A percentile compares a stretch with the other conserved stretches of the same genome.
These are phyloP conservation scores for Burhinus bistriatus DNA, from an alignment of 2,113 vertebrate species.

Conservation along the genomic window DNA sequence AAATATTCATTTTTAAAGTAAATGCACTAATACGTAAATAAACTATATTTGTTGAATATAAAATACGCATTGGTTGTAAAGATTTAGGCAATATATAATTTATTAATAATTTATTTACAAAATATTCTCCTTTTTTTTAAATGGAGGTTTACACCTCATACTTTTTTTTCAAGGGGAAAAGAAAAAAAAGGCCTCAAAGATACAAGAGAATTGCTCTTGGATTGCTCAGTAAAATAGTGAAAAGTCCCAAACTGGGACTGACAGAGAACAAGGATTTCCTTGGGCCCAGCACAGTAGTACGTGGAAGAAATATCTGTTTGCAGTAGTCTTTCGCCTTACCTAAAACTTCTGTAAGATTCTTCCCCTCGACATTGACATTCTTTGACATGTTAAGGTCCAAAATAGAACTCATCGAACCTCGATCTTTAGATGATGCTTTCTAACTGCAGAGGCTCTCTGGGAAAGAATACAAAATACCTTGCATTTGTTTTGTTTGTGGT, in stretches of 20 bases:
- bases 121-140: too few relatives aligned
- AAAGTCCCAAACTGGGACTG: not conserved
- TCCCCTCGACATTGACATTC: not conserved
- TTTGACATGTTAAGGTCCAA: not conserved
- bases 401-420: not conserved
- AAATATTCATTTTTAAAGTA: not conserved
- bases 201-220: not conserved
- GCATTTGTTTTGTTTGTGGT: fast-evolving
- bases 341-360: not conserved
- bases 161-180: not conserved
- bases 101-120: not conserved
- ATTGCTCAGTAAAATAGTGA: not conserved
- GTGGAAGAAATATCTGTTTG: not conserved
- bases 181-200: not conserved
- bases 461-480: not conserved
- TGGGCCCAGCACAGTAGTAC: not conserved
- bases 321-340: not conserved
- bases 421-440: not conserved
- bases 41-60: not conserved
- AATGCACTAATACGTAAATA: not conserved
- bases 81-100: not conserved
- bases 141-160: not conserved
- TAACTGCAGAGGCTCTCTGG: not conserved
- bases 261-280: not conserved
- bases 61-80: not conserved